Evolutionary conservation across 2,888 invertebrate species (phyloP), one percentile per base, ranked within the genome.

Genomic region (Gymnosoma rotundatum): DNA sequence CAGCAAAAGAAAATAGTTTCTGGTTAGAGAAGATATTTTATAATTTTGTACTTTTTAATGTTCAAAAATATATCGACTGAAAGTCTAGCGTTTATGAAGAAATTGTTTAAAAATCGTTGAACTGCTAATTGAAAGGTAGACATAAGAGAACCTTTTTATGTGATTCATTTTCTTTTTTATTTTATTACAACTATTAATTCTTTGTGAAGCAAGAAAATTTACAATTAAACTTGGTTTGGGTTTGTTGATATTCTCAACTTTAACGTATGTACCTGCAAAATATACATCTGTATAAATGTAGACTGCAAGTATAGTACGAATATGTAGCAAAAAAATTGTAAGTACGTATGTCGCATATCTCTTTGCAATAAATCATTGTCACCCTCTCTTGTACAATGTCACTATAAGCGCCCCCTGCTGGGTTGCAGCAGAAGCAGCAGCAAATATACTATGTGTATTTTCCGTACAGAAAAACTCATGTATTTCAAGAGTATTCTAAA

Each of bases 281-380:
- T 32, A 32, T 32, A 32, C 32, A 6, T 32, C 6, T 32, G 32
- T 52, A 52, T 52, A 1, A 52, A 18, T n/a, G 18, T 52, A 52
- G 18, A 9, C 16, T 18, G 50, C 20, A 52, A 18, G 18, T 52
- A 9, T 4, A 12, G 42, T 52, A 52, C 20, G 20, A 1, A 18
- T 63, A 64, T 58, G 32, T 38, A 70, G 9, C 48, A 12, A 42
- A 42, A 42, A 42, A 42, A 42, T 12, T 42, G 12, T 70, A 54
- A 18, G 70, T 76, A 45, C 58, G 74, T 72, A 63, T 81, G 90
- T 90, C 90, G 90, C 88, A 87, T 90, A 90, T 90, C 90, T 90
- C 88, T 88, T 89, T 87, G 89, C 88, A 88, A 90, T 90, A 90
- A 90, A 90, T 90, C 90, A 90, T 90, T 90, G 90, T 90, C 90